Base-by-base conservation (phyloP, 1,140 invertebrate genomes). In the Drosophila pseudoobscura region DNA sequence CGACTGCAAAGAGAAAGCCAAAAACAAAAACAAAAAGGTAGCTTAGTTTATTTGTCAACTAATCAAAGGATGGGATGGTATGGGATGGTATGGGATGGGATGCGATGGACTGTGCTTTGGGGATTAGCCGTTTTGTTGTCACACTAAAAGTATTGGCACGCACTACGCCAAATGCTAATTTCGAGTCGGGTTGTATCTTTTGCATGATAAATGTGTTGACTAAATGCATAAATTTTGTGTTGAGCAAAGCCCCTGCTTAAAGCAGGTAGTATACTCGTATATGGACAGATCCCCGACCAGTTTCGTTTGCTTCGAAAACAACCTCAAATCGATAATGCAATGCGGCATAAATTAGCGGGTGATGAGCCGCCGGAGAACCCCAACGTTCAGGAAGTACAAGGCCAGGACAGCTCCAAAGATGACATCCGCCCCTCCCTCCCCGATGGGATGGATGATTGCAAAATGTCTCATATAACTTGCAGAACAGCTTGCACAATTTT, bases 1-100 rank as follows among this genome's bases (percentile, higher is more conserved):
- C 35, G 8, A 35, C 82, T 85, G 82, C 55, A 85, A 84, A 85
- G 78, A 75, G 70, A 75, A 83, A 85, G 74, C 75, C 52, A 69
- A 54, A 58, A 24, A 35, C 47, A 47, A 56, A 54, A 43, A 11
- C 4, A 26, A 56, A 54, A 43, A 11, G 41, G 17, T 58, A 24
- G 39, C 26, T 78, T 59, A 63, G 75, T 69, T 59, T 71, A 79
- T 69, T 76, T 75, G 73, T 75, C 73, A 75, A 75, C 71, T 44
- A 54, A 76, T 70, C 73, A 61, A 69, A 41, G 64, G 45, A 26
- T 50, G 54, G 53, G 0, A 3, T 39, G 9, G n/a, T n/a, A n/a
- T n/a, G 15, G 15, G 15, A 15, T 15, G 15, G 9, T 11, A 11
- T 39, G 35, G 0, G 3, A 1, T 2, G 8, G 29, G 29, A 8